These are phyloP conservation scores for Platichthys flesus DNA, from an alignment of 2,113 vertebrate genomes.

Conservation along the genomic window DNA sequence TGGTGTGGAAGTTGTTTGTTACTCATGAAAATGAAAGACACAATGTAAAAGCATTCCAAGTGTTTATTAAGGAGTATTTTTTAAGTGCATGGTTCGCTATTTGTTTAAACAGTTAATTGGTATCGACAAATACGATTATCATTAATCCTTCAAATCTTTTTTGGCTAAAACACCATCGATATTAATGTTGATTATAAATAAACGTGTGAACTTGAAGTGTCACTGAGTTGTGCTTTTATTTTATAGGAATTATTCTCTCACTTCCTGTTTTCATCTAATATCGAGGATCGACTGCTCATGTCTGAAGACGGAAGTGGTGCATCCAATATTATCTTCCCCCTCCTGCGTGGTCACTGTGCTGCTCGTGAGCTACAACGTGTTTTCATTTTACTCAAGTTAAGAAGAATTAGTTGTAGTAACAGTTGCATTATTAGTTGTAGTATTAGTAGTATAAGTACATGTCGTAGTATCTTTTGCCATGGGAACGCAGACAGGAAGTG, in stretches of 20 bases:
- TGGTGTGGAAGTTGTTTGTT: too few species aligned
- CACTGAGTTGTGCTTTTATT: neutral
- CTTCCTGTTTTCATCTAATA: neutral
- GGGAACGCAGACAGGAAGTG: conserved; percentile 32
- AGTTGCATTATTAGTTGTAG: neutral
- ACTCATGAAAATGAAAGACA: too few species aligned
- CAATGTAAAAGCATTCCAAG: too few species aligned
- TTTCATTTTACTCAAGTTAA: neutral
- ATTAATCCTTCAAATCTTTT: too few species aligned
- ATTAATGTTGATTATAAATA: neutral
- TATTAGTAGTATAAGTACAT: neutral
- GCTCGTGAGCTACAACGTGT: rapidly evolving
- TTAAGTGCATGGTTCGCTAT: too few species aligned
- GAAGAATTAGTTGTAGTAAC: rapidly evolving
- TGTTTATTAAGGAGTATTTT: too few species aligned
- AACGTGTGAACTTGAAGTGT: neutral
- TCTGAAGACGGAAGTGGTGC: conserved; percentile 45
- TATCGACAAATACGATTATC: too few species aligned
- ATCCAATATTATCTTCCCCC: conserved; percentile 68
- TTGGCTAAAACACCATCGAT: neutral
- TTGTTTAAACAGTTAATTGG: too few species aligned
- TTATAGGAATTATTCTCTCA: rapidly evolving
- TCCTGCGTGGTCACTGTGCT: rapidly evolving
- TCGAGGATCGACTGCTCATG: neutral
- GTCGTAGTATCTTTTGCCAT: conserved; percentile 23